Base-by-base conservation (phyloP, 2,113 vertebrate genomes). In the Phocoena phocoena region DNA sequence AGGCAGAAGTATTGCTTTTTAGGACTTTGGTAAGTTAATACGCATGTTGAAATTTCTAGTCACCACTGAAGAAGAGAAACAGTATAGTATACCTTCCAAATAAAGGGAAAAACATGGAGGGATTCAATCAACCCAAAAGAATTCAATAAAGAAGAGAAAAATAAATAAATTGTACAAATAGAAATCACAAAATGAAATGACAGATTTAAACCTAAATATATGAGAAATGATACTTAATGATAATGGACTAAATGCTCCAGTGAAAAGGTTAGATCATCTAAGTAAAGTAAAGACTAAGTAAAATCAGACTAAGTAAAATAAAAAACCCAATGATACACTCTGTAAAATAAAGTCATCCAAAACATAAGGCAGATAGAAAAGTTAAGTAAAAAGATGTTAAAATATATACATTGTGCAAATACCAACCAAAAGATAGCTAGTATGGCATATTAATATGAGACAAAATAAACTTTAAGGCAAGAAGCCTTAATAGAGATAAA, bases 101-200 rank as follows among this genome's bases (percentile, higher is more conserved):
- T 36, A 90, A 93, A 73, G 20, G 55, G 28, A 6, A 89, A 89
- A 93, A 93, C 25, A 90, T 6, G 26, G 25, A 74, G 25, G 33
- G 33, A 60, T 88, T 33, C 44, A 81, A 53, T 82, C n/a, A 82
- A 63, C 28, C 28, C 12, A 63, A 71, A 93, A 85, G 2, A 93
- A 38, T 65, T 90, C 53, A 70, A 62, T 71, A 85, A 85, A 41
- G 10, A 8, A 74, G 50, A 76, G 85, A 58, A 71, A 93, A 93
- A 63, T 17, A 93, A 93, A 63, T 17, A 77, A 96, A 71, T 26
- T 85, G 26, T 47, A 94, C 44, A 96, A 58, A 76, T 21, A 96
- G 3, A 87, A 90, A 74, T 67, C 63, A n/a, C 6, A 67, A 86
- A 77, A 53, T 67, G 67, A 53, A 26, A 76, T 13, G 38, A 70